Base-by-base conservation (phyloP, 2,113 vertebrate genomes). In the Aepyceros melampus region DNA sequence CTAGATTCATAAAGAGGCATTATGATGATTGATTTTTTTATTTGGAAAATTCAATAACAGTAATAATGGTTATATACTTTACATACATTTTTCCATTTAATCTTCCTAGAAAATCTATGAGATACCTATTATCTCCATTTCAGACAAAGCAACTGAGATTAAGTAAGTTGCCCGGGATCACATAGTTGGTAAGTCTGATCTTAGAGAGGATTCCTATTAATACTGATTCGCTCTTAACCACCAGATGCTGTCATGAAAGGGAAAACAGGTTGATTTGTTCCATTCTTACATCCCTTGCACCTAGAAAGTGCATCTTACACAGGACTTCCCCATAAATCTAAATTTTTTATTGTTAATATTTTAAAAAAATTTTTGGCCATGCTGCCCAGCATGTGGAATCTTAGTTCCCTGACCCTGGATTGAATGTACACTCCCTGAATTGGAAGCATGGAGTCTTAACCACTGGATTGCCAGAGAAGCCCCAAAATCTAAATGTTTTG, bases 11-110 rank as follows among this genome's bases (percentile, higher is more conserved):
- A 94, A 81, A 94, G 84, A 95, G 12, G 64, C 55, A 86, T 92
- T 86, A n/a, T 60, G 62, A 92, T 85, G 84, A 92, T 94, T 51
- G 83, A 60, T 88, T 71, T 97, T 86, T 93, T 97, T 92, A 95
- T 81, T 94, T 58, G 79, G 47, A 92, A 92, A 90, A 96, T 96
- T 94, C 84, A 92, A 0, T 94, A 91, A 31, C 27, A 78, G 49
- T 51, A 83, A 83, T 67, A 91, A 93, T 60, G 51, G 83, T 43
- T 71, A 92, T 93, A 53, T n/a, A 81, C 79, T 76, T 96, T 85
- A 56, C 47, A 43, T 90, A 56, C 19, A 13, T 90, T 91, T 79
- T 43, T 6, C 86, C 60, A 85, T 56, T 95, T 81, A 92, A 81
- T 92, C 76, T 47, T 95, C 62, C 56, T 96, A 89, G 86, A 89